These are phyloP conservation scores for Thymelicus acteon DNA, from an alignment of 2,888 invertebrate species.

Conservation along the genomic window DNA sequence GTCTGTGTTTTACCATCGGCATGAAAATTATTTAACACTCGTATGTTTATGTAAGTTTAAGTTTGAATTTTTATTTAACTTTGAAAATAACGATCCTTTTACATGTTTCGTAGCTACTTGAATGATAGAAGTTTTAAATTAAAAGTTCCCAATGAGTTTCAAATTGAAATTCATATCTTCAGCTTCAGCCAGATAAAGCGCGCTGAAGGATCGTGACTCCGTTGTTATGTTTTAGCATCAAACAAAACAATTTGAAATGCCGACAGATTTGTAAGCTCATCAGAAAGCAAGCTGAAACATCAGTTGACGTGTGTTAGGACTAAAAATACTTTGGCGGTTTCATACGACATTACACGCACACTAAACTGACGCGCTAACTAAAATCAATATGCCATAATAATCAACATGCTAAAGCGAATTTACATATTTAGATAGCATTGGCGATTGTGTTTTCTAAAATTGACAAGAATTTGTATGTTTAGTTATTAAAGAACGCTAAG, in stretches of 20 bases:
- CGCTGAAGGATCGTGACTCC: background rate
- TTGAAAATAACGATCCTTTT: no score
- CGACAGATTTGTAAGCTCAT: slow-evolving; percentile 18
- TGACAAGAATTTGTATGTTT: background rate
- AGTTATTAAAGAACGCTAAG: background rate
- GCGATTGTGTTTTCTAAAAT: slow-evolving; percentile 4
- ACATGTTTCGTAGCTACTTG: no score
- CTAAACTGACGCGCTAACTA: slow-evolving; percentile 49
- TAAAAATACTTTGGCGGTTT: slow-evolving; percentile 59
- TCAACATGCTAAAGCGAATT: slow-evolving; percentile 43
- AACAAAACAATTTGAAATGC: slow-evolving; percentile 7
- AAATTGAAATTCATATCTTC: no score
- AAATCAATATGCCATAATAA: slow-evolving; percentile 19
- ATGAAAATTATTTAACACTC: no score
- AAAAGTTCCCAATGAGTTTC: no score
- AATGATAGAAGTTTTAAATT: no score
- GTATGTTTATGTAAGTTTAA: no score
- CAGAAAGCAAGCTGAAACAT: slow-evolving; percentile 37
- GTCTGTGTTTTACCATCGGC: no score
- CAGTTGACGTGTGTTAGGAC: slow-evolving; percentile 48
- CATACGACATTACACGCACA: slow-evolving; percentile 46
- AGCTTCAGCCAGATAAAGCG: no score
- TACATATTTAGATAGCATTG: slow-evolving; percentile 36
- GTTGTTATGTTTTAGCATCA: background rate
- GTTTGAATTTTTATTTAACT: no score